These are phyloP conservation scores for Trileptium ribeirensis DNA, from an alignment of 2,888 invertebrate species.

Conservation along the genomic window DNA sequence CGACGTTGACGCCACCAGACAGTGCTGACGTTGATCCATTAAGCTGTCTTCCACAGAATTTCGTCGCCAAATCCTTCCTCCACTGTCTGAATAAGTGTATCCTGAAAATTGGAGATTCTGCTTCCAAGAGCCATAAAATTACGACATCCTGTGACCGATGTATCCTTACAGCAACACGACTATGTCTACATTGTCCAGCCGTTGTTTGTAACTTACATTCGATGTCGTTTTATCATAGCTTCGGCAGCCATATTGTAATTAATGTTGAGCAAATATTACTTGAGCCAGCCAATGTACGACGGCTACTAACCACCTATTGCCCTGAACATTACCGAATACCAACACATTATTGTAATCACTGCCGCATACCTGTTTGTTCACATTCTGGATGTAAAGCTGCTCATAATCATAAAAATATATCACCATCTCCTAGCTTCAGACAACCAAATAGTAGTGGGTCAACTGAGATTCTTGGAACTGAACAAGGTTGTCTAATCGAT, in stretches of 20 bases:
- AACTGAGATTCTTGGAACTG: not conserved
- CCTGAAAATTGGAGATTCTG: not conserved
- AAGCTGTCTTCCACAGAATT: not conserved
- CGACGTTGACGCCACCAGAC: too few species aligned
- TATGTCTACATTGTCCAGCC: conserved; percentile 5
- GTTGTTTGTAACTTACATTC: not conserved
- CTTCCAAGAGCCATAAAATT: too few species aligned
- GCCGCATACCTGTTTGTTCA: not conserved
- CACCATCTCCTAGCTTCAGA: not conserved
- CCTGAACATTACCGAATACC: not conserved
- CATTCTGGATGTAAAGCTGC: not conserved
- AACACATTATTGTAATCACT: not conserved
- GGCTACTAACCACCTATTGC: not conserved
- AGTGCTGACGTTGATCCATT: not conserved
- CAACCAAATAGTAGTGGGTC: not conserved
- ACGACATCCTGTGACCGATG: not conserved
- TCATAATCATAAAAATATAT: not conserved
- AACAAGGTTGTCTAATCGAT: not conserved
- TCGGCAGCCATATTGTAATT: not conserved
- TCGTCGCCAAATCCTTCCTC: not conserved
- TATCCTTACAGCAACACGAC: not conserved
- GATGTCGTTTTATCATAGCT: not conserved
- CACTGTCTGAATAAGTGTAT: not conserved
- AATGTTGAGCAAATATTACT: not conserved
- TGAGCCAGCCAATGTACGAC: not conserved